These are phyloP conservation scores for Notoglanidium macrostoma DNA, from an alignment of 2,797 vertebrate species.

Conservation along the genomic window DNA sequence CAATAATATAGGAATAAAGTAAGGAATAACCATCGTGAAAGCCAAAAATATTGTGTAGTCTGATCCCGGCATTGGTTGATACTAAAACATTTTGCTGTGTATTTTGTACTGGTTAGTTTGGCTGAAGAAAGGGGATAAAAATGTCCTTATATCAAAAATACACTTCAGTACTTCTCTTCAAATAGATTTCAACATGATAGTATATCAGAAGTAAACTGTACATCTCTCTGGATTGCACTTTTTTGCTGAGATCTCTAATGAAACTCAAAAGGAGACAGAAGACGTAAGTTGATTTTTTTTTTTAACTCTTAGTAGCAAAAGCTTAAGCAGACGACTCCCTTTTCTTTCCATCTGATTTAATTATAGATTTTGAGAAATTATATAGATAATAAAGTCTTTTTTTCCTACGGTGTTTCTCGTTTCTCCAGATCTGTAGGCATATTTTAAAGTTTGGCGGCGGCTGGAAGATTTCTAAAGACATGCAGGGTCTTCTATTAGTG, in stretches of 20 bases:
- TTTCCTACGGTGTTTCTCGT: neutral
- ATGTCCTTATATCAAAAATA: neutral
- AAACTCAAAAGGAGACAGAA: neutral
- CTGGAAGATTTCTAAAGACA: constrained; percentile 2
- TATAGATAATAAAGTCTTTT: neutral
- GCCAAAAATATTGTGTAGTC: too few relatives aligned
- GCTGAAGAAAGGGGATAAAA: neutral
- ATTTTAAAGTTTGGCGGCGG: neutral
- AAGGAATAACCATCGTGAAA: neutral
- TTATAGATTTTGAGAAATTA: neutral
- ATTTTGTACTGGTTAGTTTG: neutral
- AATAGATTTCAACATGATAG: neutral
- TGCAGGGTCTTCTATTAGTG: neutral
- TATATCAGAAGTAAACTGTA: neutral
- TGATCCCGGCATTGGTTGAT: neutral
- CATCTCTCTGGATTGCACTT: neutral
- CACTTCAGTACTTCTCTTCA: neutral
- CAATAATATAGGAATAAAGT: neutral
- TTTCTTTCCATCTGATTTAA: neutral
- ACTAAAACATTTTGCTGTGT: neutral
- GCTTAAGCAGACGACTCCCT: neutral
- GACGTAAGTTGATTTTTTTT: too few relatives aligned
- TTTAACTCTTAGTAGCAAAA: neutral
- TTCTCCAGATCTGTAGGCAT: neutral
- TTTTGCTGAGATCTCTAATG: neutral